Evolutionary conservation across 2,888 invertebrate species (phyloP).

Genomic region (Drosophila leonis): DNA sequence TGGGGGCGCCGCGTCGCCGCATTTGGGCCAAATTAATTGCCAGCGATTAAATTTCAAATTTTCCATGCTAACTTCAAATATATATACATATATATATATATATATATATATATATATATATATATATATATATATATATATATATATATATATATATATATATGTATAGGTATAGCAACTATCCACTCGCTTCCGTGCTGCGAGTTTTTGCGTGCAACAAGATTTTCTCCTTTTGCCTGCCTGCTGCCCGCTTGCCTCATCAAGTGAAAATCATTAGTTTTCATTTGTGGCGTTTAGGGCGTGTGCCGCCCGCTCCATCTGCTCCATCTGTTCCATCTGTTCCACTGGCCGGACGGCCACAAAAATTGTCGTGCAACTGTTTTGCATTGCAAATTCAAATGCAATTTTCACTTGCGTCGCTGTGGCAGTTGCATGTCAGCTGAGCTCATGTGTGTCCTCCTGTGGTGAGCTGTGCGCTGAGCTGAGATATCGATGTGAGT

Average conservation of each 20-base stretch:
- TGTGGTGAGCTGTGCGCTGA: slow-evolving; percentile 30
- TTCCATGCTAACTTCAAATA: slow-evolving; percentile 66
- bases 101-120: background rate
- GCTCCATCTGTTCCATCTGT: background rate
- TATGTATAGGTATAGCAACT: slow-evolving; percentile 1
- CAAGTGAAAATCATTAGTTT: slow-evolving; percentile 80
- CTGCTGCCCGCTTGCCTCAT: slow-evolving; percentile 21
- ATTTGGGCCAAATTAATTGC: slow-evolving; percentile 79
- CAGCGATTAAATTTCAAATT: slow-evolving; percentile 81
- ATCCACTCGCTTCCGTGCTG: slow-evolving; percentile 73
- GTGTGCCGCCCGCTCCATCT: slow-evolving; percentile 51
- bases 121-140: too few species aligned
- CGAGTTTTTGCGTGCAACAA: slow-evolving; percentile 62
- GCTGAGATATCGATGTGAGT: slow-evolving; percentile 12
- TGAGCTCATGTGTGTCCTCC: slow-evolving; percentile 48
- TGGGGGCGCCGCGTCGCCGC: slow-evolving; percentile 72
- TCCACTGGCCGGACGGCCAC: slow-evolving; percentile 9
- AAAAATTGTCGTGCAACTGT: slow-evolving; percentile 69
- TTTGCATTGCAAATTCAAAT: slow-evolving; percentile 78
- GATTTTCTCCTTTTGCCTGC: slow-evolving; percentile 15
- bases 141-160: background rate
- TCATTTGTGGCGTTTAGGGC: slow-evolving; percentile 79
- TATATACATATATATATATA: background rate
- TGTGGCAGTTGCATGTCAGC: slow-evolving; percentile 74
- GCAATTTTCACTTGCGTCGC: slow-evolving; percentile 75